Evolutionary conservation across 2,888 invertebrate species (phyloP), one percentile per base, ranked within the genome.

Genomic region (Xestia sexstrigata): DNA sequence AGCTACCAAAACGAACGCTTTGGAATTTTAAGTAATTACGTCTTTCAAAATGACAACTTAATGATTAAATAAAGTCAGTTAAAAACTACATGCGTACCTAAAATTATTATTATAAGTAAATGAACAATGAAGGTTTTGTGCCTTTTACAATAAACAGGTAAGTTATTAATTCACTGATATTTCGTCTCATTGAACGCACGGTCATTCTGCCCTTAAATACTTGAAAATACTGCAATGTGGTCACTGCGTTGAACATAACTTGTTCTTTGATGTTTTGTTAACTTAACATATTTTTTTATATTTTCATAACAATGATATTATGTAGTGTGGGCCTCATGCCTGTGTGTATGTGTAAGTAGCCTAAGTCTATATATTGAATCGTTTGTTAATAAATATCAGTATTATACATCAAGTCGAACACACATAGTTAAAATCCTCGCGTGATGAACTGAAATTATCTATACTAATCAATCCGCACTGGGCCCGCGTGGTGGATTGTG

Each of bases 181-280:
- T 23, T 15, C 9, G 26, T 63, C 7, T 55, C 26, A 39, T n/a
- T 77, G 45, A 49, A 62, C 52, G 45, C 71, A 39, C 23, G 45
- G 62, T 81, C 55, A 74, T n/a, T 39, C 52, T 63, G 23, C 23
- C 8, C 7, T n/a, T n/a, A n/a, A n/a, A n/a, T 30, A n/a, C 23
- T 30, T n/a, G 6, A 68, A 79, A 52, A 79, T n/a, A 42, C 49
- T 42, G 20, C 52, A 52, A 52, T 52, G 11, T 17, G 42, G n/a
- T 20, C 11, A 55, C 23, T 3, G 26, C 13, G 7, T 47, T 79
- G n/a, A 55, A 47, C 35, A 80, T 55, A 55, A 9, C n/a, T 72
- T 52, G 20, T 26, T 30, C 8, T 52, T 67, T n/a, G 6, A 55
- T 20, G 13, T n/a, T 58, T 78, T 35, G 42, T 26, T 55, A n/a